phyloP scores from a whole-genome alignment of 2,888 invertebrate species.

The Pterobdella sp. region DNA sequence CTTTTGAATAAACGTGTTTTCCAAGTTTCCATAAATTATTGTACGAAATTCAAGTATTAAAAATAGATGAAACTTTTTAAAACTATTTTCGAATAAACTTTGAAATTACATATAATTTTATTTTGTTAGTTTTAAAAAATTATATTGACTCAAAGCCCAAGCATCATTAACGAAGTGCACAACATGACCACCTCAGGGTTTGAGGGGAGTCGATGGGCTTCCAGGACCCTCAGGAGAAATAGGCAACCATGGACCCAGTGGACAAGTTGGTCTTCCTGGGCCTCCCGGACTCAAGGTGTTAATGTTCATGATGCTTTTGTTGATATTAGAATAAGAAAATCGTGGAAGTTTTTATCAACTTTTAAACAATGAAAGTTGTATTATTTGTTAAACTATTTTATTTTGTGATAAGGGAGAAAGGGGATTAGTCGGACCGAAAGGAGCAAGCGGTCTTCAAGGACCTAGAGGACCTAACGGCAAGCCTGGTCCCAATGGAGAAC shows the following conservation, averaged over 20 bases:
- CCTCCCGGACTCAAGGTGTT: slow-evolving; percentile 37
- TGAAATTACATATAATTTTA: too few relatives aligned
- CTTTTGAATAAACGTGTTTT: too few relatives aligned
- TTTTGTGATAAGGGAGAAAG: slow-evolving; percentile 36
- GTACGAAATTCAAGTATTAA: too few relatives aligned
- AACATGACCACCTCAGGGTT: too few relatives aligned
- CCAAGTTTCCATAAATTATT: too few relatives aligned
- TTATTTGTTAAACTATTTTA: not conserved
- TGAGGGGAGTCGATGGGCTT: slow-evolving; percentile 37
- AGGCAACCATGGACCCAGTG: slow-evolving; percentile 35
- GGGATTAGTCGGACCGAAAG: slow-evolving; percentile 35
- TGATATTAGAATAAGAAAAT: not conserved
- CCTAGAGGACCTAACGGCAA: slow-evolving; percentile 34
- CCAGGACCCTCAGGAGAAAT: slow-evolving; percentile 35
- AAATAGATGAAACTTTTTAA: too few relatives aligned
- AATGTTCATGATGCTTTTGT: not conserved
- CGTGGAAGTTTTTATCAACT: not conserved
- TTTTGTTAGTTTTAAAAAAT: too few relatives aligned
- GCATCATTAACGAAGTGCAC: too few relatives aligned
- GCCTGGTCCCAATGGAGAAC: slow-evolving; percentile 31
- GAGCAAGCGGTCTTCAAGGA: slow-evolving; percentile 35
- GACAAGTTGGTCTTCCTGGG: slow-evolving; percentile 40
- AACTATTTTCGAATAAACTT: not conserved
- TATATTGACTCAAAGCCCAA: too few relatives aligned
- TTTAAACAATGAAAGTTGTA: not conserved